A percentile compares a stretch with the other conserved stretches of the same genome.
Evolutionary conservation across 2,888 invertebrate species (phyloP).

Genomic region (Stenotaenia linearis): DNA sequence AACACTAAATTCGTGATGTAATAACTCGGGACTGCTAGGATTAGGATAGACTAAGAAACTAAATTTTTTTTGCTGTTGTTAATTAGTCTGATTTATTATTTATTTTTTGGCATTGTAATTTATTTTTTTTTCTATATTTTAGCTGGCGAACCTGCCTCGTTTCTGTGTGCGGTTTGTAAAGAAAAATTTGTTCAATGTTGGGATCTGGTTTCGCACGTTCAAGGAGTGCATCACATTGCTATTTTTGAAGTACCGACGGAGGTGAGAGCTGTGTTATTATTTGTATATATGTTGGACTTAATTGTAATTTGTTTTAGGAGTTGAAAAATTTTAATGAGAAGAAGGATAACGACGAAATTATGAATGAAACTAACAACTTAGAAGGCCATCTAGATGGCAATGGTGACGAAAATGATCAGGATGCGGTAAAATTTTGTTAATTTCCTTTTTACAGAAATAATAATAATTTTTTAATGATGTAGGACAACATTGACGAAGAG

Average conservation of each 20-base stretch:
- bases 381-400: slow-evolving; percentile 32
- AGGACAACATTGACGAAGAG: slow-evolving; percentile 28
- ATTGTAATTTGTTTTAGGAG: neutral
- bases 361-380: slow-evolving; percentile 29
- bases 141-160: slow-evolving; percentile 33
- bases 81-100: neutral
- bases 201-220: slow-evolving; percentile 35
- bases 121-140: slow-evolving; percentile 1
- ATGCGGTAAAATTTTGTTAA: slow-evolving; percentile 33
- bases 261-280: neutral
- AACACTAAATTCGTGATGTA: neutral
- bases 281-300: neutral
- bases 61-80: neutral
- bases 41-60: neutral
- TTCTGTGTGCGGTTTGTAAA: slow-evolving; percentile 35
- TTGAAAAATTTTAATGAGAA: neutral
- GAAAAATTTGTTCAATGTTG: slow-evolving; percentile 34
- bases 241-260: slow-evolving; percentile 35
- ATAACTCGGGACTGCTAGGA: neutral
- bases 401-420: slow-evolving; percentile 33
- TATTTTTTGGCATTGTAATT: neutral
- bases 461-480: neutral
- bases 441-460: too few relatives aligned
- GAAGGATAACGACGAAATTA: slow-evolving; percentile 24
- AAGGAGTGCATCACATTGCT: slow-evolving; percentile 32